Conservation (phyloP, 2,888 invertebrate genomes). For the Cordylochernes scorpioides region DNA sequence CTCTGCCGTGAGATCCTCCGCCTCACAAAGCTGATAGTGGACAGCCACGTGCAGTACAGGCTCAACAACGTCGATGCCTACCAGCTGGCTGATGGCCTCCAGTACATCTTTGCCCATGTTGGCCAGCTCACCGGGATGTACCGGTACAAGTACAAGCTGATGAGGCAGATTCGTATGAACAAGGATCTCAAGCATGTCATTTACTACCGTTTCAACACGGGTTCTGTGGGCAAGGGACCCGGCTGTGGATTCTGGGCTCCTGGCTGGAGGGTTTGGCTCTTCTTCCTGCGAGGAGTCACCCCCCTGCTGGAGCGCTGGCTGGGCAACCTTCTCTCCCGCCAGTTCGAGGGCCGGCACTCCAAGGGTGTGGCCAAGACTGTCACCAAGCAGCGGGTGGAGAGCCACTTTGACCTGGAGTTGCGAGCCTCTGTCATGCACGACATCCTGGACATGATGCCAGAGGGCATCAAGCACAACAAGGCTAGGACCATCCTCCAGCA, state of each 20-base stretch:
- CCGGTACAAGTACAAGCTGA: constrained; percentile 89
- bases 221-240: constrained; percentile 91
- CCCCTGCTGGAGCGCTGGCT: constrained; percentile 92
- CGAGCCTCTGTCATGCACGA: constrained; percentile 61
- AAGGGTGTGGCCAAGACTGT: constrained; percentile 99
- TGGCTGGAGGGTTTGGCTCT: constrained; percentile 97
- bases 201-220: constrained; percentile 97
- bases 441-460: constrained; percentile 99
- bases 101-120: constrained; percentile 97
- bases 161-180: constrained; percentile 98
- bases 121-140: constrained; percentile 99
- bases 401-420: constrained; percentile 93
- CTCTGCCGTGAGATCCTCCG: constrained; percentile 92
- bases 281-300: constrained; percentile 97
- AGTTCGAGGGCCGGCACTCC: constrained; percentile 96
- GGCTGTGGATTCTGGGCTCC: constrained; percentile 97
- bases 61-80: constrained; percentile 98
- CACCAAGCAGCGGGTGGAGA: constrained; percentile 95
- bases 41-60: constrained; percentile 96
- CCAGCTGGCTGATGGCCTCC: constrained; percentile 86
- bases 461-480: constrained; percentile 99
- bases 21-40: constrained; percentile 91
- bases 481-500: constrained; percentile 95
- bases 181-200: constrained; percentile 97
- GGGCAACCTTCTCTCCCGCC: constrained; percentile 89